These are phyloP conservation scores for Genyomyrus donnyi DNA, from an alignment of 2,113 vertebrate species.

Conservation along the genomic window DNA sequence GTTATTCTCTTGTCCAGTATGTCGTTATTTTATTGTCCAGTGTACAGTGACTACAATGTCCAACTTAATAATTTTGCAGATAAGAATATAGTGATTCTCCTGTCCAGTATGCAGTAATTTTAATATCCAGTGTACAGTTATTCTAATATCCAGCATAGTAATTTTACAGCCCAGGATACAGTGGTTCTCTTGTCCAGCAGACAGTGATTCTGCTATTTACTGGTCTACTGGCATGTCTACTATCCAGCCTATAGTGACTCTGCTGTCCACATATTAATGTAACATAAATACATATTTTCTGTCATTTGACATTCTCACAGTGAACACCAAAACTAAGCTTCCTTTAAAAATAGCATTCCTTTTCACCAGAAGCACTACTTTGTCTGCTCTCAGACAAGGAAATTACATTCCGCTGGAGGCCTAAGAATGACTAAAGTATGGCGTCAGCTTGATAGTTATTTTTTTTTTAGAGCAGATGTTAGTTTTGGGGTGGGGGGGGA, in stretches of 20 bases:
- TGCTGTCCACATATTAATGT: not conserved
- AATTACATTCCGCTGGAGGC: not conserved
- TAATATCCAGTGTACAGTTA: not conserved
- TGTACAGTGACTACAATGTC: not conserved
- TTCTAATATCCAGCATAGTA: not conserved
- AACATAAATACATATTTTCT: not conserved
- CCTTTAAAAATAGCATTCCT: not conserved
- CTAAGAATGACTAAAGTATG: not conserved
- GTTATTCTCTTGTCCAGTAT: not conserved
- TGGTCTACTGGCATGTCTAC: not conserved
- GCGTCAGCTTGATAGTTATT: not conserved
- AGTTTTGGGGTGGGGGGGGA: not conserved
- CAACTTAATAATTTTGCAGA: not conserved
- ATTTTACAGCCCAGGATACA: not conserved
- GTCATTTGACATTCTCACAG: not conserved
- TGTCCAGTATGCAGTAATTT: not conserved
- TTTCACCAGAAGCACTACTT: not conserved
- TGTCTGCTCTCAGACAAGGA: not conserved
- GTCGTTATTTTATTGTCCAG: not conserved
- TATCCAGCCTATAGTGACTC: not conserved
- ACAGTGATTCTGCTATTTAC: not conserved
- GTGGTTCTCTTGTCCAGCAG: not conserved
- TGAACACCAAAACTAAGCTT: not conserved
- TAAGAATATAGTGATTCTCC: not conserved
- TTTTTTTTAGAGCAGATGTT: not conserved